Base-by-base conservation (phyloP, 1,140 invertebrate genomes). In the Brachionus rubens region DNA sequence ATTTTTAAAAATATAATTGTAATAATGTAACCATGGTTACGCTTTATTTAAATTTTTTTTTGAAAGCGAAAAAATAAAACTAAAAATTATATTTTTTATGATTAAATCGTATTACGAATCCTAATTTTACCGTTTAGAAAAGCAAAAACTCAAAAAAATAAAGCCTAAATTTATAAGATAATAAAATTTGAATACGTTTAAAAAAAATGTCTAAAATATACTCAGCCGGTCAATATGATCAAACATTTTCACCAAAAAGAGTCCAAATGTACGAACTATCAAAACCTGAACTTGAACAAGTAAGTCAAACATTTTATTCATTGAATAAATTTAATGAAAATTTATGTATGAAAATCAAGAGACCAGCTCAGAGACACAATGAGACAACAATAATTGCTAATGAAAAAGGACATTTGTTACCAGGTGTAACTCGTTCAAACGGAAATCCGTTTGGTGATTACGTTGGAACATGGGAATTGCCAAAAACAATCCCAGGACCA, bases 381-480 rank as follows among this genome's bases (percentile, higher is more conserved):
- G 81, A 81, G 62, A 82, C 82, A 28, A 78, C 80, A 46, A 80
- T 84, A 48, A 80, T 81, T 40, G 80, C 83, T 6, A 80, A 78
- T 78, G 79, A 83, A 54, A 78, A 80, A 41, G 83, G 83, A 21
- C 82, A 84, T 76, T 77, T 85, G 9, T 56, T 81, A 14, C 72
- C 79, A 33, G 80, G 80, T 46, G 80, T 83, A 5, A 79, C 79
- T 47, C 80, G 80, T 75, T 80, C 79, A 24, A 78, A 80, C 43
- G 75, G 80, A 24, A 83, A 82, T 41, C 83, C 83, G 62, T 85
- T 82, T 82, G 83, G 83, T 14, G 80, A 79, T 26, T 84, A 81
- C 80, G 81, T 84, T 26, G 83, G 82, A 24, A 84, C 83, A 24
- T 85, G 82, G 82, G 83, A 85, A 59, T 78, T 84, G 78, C 83